phyloP scores from a whole-genome alignment of 2,888 invertebrate genomes.

The Vanessa cardui region DNA sequence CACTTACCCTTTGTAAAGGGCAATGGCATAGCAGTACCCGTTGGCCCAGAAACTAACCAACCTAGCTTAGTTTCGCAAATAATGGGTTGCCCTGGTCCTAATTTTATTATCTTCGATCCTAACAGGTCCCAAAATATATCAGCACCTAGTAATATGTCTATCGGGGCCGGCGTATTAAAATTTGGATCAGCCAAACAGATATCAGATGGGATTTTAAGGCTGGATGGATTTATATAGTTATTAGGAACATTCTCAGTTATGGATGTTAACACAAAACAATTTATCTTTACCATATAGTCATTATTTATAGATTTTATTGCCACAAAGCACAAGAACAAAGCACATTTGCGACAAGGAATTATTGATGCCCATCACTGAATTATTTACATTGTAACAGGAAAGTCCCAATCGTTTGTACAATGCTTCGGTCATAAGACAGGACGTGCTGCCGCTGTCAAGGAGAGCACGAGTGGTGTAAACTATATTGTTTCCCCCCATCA shows the following conservation, averaged over 20 bases:
- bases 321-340: too few species aligned
- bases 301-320: constrained; percentile 1
- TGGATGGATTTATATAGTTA: constrained; percentile 3
- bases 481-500: not conserved
- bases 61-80: constrained; percentile 2
- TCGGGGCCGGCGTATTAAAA: constrained; percentile 1
- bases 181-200: constrained; percentile 6
- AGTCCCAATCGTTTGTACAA: constrained; percentile 2
- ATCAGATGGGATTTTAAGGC: constrained; percentile 3
- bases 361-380: constrained; percentile 9
- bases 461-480: constrained; percentile 4
- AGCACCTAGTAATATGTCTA: not conserved
- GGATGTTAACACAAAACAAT: constrained; percentile 6
- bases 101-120: constrained; percentile 5
- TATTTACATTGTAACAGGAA: not conserved
- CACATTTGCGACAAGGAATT: constrained; percentile 6
- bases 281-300: constrained; percentile 1
- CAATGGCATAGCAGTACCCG: not conserved
- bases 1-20: too few species aligned
- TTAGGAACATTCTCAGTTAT: constrained; percentile 4
- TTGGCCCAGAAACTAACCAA: constrained; percentile 1
- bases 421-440: constrained; percentile 20
- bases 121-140: constrained; percentile 10
- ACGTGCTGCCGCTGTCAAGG: constrained; percentile 28
- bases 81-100: constrained; percentile 4